Percentiles rank a stretch among this genome's conserved stretches.
phyloP scores from a whole-genome alignment of 2,797 vertebrate species.

The Phalanger gymnotis region DNA sequence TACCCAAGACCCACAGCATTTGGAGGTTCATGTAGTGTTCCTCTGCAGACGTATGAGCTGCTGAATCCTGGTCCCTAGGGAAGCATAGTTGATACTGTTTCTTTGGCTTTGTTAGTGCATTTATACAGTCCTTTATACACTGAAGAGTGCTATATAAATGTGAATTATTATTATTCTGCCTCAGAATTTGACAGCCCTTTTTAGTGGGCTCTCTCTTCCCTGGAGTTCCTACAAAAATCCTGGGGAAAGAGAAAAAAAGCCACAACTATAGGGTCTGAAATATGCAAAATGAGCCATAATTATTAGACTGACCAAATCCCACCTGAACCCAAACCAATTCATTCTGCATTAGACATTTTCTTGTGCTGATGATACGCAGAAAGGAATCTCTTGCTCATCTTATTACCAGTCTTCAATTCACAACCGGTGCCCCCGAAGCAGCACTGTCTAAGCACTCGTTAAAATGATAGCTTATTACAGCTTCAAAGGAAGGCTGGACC shows the following conservation, averaged over 20 bases:
- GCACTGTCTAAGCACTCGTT: slow-evolving; percentile 37
- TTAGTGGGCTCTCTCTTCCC: slow-evolving; percentile 32
- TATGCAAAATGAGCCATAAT: slow-evolving; percentile 46
- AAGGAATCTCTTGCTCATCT: slow-evolving; percentile 14
- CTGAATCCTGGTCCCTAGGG: not conserved
- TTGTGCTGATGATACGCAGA: slow-evolving; percentile 42
- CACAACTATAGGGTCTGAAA: slow-evolving; percentile 42
- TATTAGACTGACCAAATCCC: slow-evolving; percentile 50
- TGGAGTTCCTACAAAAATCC: slow-evolving; percentile 18
- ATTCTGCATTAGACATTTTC: slow-evolving; percentile 56
- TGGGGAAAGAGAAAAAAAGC: not conserved
- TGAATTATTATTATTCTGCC: slow-evolving; percentile 29
- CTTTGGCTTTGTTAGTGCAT: not conserved
- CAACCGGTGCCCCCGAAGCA: not conserved
- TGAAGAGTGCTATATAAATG: not conserved
- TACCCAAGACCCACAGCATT: not conserved
- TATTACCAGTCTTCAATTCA: slow-evolving; percentile 33
- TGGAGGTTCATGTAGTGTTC: not conserved
- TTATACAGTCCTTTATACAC: not conserved
- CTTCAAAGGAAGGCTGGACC: slow-evolving; percentile 32
- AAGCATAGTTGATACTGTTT: not conserved
- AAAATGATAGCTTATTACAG: slow-evolving; percentile 44
- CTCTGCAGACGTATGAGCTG: slow-evolving; percentile 12
- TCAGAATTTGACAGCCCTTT: slow-evolving; percentile 43
- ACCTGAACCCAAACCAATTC: slow-evolving; percentile 37